phyloP scores from a whole-genome alignment of 2,113 vertebrate species.

The Ibidorhyncha struthersii region DNA sequence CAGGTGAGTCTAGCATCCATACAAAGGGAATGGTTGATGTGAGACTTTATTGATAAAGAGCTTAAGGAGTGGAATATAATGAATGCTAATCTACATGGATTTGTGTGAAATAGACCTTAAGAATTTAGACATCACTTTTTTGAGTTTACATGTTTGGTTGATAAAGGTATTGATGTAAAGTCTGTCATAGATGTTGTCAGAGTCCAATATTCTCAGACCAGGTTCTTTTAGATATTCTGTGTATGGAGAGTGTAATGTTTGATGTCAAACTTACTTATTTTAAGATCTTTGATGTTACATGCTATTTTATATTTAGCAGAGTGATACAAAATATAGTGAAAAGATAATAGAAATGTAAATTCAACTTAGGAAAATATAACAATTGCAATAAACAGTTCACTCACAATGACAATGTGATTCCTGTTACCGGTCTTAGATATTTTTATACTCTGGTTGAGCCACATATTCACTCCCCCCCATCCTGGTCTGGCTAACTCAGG shows the following conservation, averaged over 20 bases:
- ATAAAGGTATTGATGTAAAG: not conserved
- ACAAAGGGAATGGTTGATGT: not conserved
- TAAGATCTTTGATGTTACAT: not conserved
- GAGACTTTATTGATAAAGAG: not conserved
- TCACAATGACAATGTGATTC: not conserved
- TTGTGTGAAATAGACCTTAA: not conserved
- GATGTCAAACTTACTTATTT: not conserved
- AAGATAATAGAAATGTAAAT: not conserved
- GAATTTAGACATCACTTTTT: not conserved
- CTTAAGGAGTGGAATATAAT: not conserved
- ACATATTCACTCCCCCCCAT: not conserved
- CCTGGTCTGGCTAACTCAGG: not conserved
- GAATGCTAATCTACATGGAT: not conserved
- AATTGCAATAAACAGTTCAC: not conserved
- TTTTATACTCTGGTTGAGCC: not conserved
- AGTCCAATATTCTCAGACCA: not conserved
- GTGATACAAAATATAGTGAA: not conserved
- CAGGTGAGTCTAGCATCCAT: not conserved
- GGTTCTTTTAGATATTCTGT: not conserved
- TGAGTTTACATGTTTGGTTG: not conserved
- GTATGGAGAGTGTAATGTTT: not conserved
- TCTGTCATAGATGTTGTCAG: not conserved
- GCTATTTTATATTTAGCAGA: not conserved
- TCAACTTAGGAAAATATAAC: not conserved
- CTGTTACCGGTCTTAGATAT: not conserved